Evolutionary conservation across 1,140 invertebrate genomes (phyloP).

Genomic region (Drosophila kepulauana): DNA sequence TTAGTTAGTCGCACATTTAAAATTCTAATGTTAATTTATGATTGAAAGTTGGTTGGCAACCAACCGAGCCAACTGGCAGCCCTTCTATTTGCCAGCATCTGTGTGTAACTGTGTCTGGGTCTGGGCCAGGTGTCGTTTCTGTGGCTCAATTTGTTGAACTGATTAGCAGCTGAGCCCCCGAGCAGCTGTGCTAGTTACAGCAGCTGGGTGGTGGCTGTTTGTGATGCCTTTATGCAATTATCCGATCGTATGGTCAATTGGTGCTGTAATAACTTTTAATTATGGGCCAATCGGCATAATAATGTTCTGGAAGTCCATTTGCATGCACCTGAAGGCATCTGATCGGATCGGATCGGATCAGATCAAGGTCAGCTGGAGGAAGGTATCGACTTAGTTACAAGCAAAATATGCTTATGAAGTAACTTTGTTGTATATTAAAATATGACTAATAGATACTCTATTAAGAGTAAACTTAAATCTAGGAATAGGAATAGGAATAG

Average conservation of each 20-base stretch:
- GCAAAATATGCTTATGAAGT: slow-evolving; percentile 11
- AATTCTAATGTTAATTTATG: slow-evolving; percentile 82
- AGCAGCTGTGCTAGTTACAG: slow-evolving; percentile 18
- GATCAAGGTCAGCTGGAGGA: slow-evolving; percentile 31
- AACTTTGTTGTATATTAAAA: not conserved
- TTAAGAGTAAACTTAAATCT: not conserved
- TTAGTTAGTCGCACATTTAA: slow-evolving; percentile 75
- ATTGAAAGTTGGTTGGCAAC: slow-evolving; percentile 68
- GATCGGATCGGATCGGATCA: not conserved
- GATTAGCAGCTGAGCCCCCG: slow-evolving; percentile 56
- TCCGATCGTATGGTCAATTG: slow-evolving; percentile 58
- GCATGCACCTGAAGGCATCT: slow-evolving; percentile 34
- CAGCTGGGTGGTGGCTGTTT: slow-evolving; percentile 3
- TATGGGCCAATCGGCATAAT: slow-evolving; percentile 64
- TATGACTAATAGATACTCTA: slow-evolving; percentile 7
- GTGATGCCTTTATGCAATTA: slow-evolving; percentile 43
- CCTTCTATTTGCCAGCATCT: slow-evolving; percentile 47
- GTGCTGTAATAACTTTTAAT: slow-evolving; percentile 76
- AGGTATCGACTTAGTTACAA: slow-evolving; percentile 18
- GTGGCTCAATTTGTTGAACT: slow-evolving; percentile 54
- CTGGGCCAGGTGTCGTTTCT: slow-evolving; percentile 68
- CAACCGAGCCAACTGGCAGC: slow-evolving; percentile 41
- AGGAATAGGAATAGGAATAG: no score
- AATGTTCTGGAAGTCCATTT: slow-evolving; percentile 48
- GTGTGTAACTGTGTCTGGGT: slow-evolving; percentile 9